phyloP scores from a whole-genome alignment of 2,888 invertebrate genomes.

The Acanthosepion lycidas region DNA sequence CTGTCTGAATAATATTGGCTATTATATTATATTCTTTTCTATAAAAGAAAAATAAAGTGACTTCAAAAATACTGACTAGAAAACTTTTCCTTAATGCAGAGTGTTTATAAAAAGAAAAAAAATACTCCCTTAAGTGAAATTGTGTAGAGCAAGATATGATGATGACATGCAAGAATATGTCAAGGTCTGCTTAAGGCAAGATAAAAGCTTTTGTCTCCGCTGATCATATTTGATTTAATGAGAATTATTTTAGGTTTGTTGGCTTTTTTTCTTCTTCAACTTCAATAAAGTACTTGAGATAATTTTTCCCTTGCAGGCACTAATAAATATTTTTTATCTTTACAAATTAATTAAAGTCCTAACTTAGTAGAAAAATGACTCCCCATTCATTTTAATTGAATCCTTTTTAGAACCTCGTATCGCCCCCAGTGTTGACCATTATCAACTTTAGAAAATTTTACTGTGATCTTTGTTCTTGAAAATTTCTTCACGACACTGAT shows the following conservation, averaged over 20 bases:
- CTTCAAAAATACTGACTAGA: neutral
- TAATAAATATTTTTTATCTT: constrained; percentile 11
- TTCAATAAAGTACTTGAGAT: neutral
- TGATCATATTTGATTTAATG: neutral
- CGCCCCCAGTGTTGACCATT: constrained; percentile 2
- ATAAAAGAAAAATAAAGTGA: neutral
- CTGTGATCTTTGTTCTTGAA: neutral
- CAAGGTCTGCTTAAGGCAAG: neutral
- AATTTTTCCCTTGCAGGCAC: neutral
- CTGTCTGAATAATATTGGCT: no score
- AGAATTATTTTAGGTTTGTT: no score
- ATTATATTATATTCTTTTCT: neutral
- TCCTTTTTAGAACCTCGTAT: neutral
- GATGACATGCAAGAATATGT: neutral
- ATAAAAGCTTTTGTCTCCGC: neutral
- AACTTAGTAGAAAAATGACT: neutral
- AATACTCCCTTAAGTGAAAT: neutral
- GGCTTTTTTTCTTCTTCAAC: neutral
- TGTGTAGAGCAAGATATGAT: neutral
- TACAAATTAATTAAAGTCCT: neutral
- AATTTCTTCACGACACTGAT: neutral
- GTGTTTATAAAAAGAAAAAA: neutral
- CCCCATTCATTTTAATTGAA: constrained; percentile 33
- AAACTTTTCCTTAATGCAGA: neutral
- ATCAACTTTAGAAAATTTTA: neutral